phyloP scores from a whole-genome alignment of 2,888 invertebrate genomes.

The Prostheceraeus crozeri region DNA sequence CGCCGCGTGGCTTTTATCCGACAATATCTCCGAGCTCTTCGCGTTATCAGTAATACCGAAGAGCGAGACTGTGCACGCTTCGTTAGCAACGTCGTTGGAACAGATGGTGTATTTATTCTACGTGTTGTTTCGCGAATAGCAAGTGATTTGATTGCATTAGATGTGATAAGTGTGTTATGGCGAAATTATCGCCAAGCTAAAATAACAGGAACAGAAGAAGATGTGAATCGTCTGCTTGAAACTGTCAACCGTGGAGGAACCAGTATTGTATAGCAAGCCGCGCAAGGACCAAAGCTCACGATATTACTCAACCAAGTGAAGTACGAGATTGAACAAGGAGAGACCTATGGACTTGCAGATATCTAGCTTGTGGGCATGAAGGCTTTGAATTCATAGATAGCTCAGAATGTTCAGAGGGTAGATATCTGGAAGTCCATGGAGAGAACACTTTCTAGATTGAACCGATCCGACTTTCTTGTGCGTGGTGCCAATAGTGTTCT shows the following conservation, averaged over 20 bases:
- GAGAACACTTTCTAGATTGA: too few relatives aligned
- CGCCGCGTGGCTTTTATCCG: constrained; percentile 53
- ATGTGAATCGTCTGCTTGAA: constrained; percentile 37
- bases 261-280: constrained; percentile 40
- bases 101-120: constrained; percentile 54
- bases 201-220: constrained; percentile 38
- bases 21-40: constrained; percentile 58
- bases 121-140: constrained; percentile 45
- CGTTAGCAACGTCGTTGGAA: constrained; percentile 51
- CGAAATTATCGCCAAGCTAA: constrained; percentile 45
- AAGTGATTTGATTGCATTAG: constrained; percentile 45
- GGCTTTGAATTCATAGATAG: too few relatives aligned
- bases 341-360: too few relatives aligned
- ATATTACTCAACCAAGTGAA: too few relatives aligned
- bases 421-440: too few relatives aligned
- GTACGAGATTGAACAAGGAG: too few relatives aligned
- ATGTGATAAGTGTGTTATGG: constrained; percentile 45
- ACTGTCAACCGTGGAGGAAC: constrained; percentile 39
- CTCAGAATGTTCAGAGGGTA: too few relatives aligned
- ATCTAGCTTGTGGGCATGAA: too few relatives aligned
- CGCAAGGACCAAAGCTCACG: too few relatives aligned
- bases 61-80: constrained; percentile 52
- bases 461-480: too few relatives aligned
- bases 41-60: constrained; percentile 52
- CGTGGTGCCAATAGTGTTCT: too few relatives aligned